Percentiles rank a stretch among this genome's conserved stretches.
These are phyloP conservation scores for Anastrepha obliqua DNA, from an alignment of 1,140 invertebrate species.

Conservation along the genomic window DNA sequence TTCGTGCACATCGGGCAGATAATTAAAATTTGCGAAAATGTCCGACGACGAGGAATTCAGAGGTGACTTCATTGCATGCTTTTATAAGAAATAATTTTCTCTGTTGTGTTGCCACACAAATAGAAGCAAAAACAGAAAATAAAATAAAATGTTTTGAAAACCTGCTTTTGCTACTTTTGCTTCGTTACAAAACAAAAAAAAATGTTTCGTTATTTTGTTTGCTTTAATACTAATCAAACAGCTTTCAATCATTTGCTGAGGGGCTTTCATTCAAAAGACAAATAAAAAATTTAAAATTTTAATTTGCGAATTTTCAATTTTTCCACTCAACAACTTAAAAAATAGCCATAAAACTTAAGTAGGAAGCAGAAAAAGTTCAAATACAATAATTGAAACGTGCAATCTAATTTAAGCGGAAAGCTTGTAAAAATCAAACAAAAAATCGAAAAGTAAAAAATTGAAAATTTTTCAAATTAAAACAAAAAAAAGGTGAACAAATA, in stretches of 20 bases:
- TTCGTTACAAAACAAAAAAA: slow-evolving; percentile 19
- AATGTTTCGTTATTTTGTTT: slow-evolving; percentile 19
- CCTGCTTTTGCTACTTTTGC: slow-evolving; percentile 2
- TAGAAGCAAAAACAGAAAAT: background rate
- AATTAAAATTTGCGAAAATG: slow-evolving; percentile 43
- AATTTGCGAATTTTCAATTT: slow-evolving; percentile 43
- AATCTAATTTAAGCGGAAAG: slow-evolving; percentile 9
- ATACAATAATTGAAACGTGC: background rate
- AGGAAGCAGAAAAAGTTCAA: background rate
- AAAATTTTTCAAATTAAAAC: slow-evolving; percentile 27
- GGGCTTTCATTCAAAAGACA: background rate
- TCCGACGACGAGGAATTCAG: slow-evolving; percentile 14
- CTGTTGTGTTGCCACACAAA: background rate
- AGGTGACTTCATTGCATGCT: slow-evolving; percentile 47
- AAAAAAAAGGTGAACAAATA: background rate
- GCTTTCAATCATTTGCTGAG: slow-evolving; percentile 16
- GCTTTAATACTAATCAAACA: slow-evolving; percentile 26
- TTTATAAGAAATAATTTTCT: background rate
- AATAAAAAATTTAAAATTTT: slow-evolving; percentile 45
- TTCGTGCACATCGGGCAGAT: background rate
- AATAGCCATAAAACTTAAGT: background rate
- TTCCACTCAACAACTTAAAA: background rate
- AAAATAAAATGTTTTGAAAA: background rate
- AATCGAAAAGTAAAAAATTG: background rate
- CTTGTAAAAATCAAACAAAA: background rate